Base-by-base conservation (phyloP, 2,113 vertebrate genomes). In the Myiagra hebetior region DNA sequence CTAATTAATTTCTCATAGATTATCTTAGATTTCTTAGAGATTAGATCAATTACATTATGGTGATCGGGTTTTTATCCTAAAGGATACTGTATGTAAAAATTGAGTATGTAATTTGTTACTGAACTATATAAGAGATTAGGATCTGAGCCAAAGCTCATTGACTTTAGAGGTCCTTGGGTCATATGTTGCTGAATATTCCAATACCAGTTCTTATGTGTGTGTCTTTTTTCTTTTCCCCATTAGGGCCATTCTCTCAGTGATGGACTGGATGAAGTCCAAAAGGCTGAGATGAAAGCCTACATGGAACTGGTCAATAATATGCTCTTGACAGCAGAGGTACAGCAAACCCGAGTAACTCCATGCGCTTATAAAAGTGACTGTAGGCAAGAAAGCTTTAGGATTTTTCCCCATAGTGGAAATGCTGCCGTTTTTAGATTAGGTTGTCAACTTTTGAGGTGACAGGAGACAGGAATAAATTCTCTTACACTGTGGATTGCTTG, bases 211-310 rank as follows among this genome's bases (percentile, higher is more conserved):
- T 95, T 74, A 91, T 42, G 27, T 28, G 19, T 63, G 21, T 81
- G 8, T 67, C 5, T 64, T 19, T 73, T 37, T 31, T 23, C 20
- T 87, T 85, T 60, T 64, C 89, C 85, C 88, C 93, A 78, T 93
- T 97, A 99, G 99, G 99, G 99, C 92, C 99, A 99, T 98, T 98
- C 99, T 94, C 98, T 99, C 96, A 99, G 99, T 89, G 99, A 99
- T 68, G 98, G 99, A 35, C 96, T 99, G 96, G 99, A 99, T 96
- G 99, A 99, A 86, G 98, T 99, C 91, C 99, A 99, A 93, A 99
- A 99, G 97, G 99, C 99, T 84, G 99, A 99, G 97, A 99, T 99
- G 99, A 99, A 99, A 98, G 99, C 99, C 28, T 99, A 99, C 97
- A 99, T 99, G 98, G 98, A 99, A 95, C 88, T 98, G 94, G 98